Evolutionary conservation across 1,140 invertebrate genomes (phyloP).

Genomic region (Polypedilum pembai): DNA sequence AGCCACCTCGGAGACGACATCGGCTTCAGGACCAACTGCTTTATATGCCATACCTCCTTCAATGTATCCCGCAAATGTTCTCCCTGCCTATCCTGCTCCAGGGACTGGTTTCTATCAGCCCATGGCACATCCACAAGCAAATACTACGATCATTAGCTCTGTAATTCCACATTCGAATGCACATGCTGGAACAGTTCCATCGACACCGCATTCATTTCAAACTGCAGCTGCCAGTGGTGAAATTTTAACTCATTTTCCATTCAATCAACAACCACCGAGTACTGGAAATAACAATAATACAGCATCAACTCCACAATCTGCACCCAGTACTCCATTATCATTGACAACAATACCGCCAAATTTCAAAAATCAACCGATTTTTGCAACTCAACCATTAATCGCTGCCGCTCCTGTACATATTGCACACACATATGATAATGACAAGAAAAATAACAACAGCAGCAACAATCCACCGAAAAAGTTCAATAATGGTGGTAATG

Average conservation of each 20-base stretch:
- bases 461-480: constrained; percentile 15
- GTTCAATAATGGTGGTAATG: constrained; percentile 15
- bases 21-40: constrained; percentile 37
- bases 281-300: background rate
- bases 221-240: background rate
- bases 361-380: constrained; percentile 38
- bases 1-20: constrained; percentile 34
- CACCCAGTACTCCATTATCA: constrained; percentile 39
- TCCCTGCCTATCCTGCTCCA: constrained; percentile 36
- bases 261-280: constrained; percentile 14
- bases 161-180: constrained; percentile 34
- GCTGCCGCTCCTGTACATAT: constrained; percentile 28
- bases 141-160: constrained; percentile 38
- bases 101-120: constrained; percentile 30
- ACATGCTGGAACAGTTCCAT: background rate
- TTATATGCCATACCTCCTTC: constrained; percentile 42
- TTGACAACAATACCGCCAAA: constrained; percentile 29
- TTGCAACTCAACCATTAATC: constrained; percentile 38
- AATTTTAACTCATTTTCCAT: constrained; percentile 25
- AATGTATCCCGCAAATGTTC: constrained; percentile 39
- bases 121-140: constrained; percentile 31
- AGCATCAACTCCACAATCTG: constrained; percentile 37
- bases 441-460: constrained; percentile 36
- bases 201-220: background rate
- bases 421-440: constrained; percentile 30